These are phyloP conservation scores for Chamaetylas fuelleborni DNA, from an alignment of 2,113 vertebrate species.

Conservation along the genomic window DNA sequence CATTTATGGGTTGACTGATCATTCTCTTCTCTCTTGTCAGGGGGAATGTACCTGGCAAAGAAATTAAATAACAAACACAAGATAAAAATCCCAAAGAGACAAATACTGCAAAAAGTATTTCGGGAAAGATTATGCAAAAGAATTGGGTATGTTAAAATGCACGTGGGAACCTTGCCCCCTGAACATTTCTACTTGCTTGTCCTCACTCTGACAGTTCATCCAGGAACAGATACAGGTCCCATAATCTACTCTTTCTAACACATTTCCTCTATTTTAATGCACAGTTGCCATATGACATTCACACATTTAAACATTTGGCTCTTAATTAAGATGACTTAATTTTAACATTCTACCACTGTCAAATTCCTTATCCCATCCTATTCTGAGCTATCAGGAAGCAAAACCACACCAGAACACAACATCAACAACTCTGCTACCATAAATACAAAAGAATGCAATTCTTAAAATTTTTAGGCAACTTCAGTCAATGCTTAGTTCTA, in stretches of 20 bases:
- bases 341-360: not conserved
- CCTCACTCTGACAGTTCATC: not conserved
- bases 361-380: not conserved
- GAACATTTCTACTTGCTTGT: not conserved
- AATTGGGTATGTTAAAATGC: not conserved
- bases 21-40: conserved; percentile 96
- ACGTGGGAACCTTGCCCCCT: not conserved
- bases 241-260: not conserved
- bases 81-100: not conserved
- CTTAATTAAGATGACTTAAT: not conserved
- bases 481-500: not conserved
- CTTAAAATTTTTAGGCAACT: not conserved
- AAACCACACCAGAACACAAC: not conserved
- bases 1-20: conserved; percentile 98
- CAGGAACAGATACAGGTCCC: not conserved
- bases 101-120: not conserved
- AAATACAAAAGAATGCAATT: not conserved
- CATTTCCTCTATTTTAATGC: not conserved
- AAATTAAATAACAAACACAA: not conserved
- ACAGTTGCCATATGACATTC: not conserved
- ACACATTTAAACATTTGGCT: not conserved
- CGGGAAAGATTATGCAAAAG: not conserved
- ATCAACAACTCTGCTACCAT: not conserved
- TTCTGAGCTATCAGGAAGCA: not conserved
- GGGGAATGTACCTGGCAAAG: conserved; percentile 90